Percentiles rank a stretch among this genome's conserved stretches.
Evolutionary conservation across 2,888 invertebrate species (phyloP).

Genomic region (Iphiclides podalirius): DNA sequence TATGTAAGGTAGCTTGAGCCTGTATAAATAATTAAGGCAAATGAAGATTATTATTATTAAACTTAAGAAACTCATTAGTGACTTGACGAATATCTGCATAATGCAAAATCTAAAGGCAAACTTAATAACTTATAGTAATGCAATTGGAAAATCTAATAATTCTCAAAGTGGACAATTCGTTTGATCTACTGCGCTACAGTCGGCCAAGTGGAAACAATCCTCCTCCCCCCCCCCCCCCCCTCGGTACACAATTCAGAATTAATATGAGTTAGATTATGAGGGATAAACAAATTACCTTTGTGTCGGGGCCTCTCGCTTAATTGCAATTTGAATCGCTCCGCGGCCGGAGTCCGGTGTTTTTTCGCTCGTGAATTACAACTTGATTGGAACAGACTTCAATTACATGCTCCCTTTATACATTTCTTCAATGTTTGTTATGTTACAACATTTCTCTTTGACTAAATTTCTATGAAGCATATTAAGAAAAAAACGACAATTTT

Average conservation of each 20-base stretch:
- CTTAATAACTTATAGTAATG: too few relatives aligned
- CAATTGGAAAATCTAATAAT: too few relatives aligned
- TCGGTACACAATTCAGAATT: neutral
- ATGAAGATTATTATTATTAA: too few relatives aligned
- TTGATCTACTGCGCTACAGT: slow-evolving; percentile 12
- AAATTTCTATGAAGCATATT: too few relatives aligned
- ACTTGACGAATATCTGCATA: too few relatives aligned
- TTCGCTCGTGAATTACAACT: slow-evolving; percentile 3
- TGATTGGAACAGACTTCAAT: slow-evolving; percentile 2
- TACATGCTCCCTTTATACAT: neutral
- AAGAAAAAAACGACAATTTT: too few relatives aligned
- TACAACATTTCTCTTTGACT: too few relatives aligned
- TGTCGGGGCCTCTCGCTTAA: slow-evolving; percentile 23
- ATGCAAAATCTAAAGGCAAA: too few relatives aligned
- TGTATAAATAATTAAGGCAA: too few relatives aligned
- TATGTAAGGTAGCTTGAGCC: too few relatives aligned
- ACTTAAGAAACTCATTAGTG: too few relatives aligned
- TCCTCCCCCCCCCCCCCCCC: neutral
- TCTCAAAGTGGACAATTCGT: neutral
- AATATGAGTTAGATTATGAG: slow-evolving; percentile 9
- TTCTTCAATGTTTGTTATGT: neutral
- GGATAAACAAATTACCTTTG: slow-evolving; percentile 44
- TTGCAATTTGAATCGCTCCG: slow-evolving; percentile 1
- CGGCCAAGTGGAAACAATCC: neutral
- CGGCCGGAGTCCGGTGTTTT: neutral